Evolutionary conservation across 1,140 invertebrate genomes (phyloP).

Genomic region (Scaptodrosophila lebanonensis): DNA sequence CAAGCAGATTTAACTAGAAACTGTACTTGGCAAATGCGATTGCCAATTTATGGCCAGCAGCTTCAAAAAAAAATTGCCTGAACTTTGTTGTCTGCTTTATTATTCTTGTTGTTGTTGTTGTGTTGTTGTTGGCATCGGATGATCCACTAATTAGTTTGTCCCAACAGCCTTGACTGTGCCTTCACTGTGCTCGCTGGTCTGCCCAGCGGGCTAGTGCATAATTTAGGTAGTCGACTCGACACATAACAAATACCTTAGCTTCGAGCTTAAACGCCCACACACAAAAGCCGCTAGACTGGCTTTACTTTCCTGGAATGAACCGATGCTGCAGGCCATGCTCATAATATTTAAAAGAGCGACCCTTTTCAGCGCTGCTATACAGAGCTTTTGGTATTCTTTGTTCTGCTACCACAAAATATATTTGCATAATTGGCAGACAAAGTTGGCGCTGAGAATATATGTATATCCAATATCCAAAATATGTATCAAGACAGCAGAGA

Average conservation of each 20-base stretch:
- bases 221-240: conserved; percentile 54
- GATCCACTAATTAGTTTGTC: conserved; percentile 70
- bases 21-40: conserved; percentile 40
- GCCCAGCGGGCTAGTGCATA: conserved; percentile 53
- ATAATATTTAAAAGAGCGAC: conserved; percentile 30
- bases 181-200: conserved; percentile 11
- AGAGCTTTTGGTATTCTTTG: background rate
- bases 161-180: conserved; percentile 14
- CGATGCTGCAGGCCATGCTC: conserved; percentile 54
- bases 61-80: conserved; percentile 39
- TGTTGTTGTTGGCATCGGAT: conserved; percentile 30
- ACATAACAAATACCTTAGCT: conserved; percentile 31
- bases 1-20: conserved; percentile 54
- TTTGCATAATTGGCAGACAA: conserved; percentile 51
- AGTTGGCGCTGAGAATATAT: conserved; percentile 34
- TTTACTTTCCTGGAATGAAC: conserved; percentile 55
- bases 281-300: conserved; percentile 14
- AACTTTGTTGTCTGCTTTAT: conserved; percentile 14
- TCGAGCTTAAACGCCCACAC: conserved; percentile 59
- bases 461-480: background rate
- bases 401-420: conserved; percentile 4
- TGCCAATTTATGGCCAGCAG: conserved; percentile 39
- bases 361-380: conserved; percentile 13
- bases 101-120: too few species aligned
- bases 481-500: background rate